phyloP scores from a whole-genome alignment of 2,797 vertebrate genomes.

The Enteromius anoplus region DNA sequence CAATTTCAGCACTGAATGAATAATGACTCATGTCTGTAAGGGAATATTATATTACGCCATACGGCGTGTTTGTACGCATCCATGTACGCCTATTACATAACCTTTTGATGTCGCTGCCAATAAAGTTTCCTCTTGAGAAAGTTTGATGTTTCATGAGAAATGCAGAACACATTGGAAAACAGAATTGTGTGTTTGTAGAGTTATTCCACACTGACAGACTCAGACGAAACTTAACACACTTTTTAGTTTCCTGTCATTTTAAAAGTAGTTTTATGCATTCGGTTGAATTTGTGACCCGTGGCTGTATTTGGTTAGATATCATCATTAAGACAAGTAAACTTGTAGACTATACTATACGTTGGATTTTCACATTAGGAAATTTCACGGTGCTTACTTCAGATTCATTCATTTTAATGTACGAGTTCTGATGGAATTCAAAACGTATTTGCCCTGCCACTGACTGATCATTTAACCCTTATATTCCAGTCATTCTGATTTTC shows the following conservation, averaged over 20 bases:
- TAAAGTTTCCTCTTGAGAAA: constrained; percentile 29
- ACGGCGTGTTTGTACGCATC: neutral
- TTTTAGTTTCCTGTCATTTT: neutral
- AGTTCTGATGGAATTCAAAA: too few relatives aligned
- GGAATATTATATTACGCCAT: neutral
- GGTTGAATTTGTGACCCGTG: neutral
- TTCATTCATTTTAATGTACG: too few relatives aligned
- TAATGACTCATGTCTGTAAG: constrained; percentile 19
- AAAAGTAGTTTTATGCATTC: neutral
- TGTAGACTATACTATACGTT: too few relatives aligned
- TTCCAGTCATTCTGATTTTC: too few relatives aligned
- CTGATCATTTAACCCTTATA: too few relatives aligned
- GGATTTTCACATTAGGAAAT: neutral
- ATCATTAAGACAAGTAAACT: too few relatives aligned
- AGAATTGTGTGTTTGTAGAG: neutral
- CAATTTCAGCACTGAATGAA: neutral
- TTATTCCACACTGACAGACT: neutral
- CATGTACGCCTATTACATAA: neutral
- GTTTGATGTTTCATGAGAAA: neutral
- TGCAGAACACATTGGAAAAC: neutral
- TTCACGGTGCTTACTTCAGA: neutral
- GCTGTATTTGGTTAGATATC: neutral
- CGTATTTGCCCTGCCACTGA: too few relatives aligned
- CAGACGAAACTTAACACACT: neutral
- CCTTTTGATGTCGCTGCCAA: constrained; percentile 38